Base-by-base conservation (phyloP, 2,888 invertebrate species). In the Ecdyonurus torrentis region DNA sequence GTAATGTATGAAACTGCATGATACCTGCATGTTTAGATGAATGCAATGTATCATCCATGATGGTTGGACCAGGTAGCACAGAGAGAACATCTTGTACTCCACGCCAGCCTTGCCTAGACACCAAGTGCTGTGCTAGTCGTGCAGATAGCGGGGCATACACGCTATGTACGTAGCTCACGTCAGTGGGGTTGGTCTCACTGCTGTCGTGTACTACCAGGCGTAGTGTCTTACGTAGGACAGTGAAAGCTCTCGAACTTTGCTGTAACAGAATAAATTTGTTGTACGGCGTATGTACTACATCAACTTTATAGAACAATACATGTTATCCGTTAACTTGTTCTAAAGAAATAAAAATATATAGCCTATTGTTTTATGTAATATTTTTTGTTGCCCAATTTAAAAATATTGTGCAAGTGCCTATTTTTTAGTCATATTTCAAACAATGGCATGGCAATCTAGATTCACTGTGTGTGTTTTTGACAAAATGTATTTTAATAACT, bases 141-240 rank as follows among this genome's bases (percentile, higher is more conserved):
- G 93, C 87, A 61, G 91, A 91, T 52, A 99, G 75, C 0, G 98
- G 97, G 0, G 96, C 95, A 74, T 96, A 98, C 71, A 89, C 91
- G 71, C 90, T 91, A 72, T 91, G 91, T 50, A 95, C 87, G 71
- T 93, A 96, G 67, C 91, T 88, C 62, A 94, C 91, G 71, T 97
- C 95, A 65, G 83, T 87, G 0, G 89, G 89, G 62, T 85, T 82
- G 65, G 86, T 78, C 76, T 95, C 95, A 63, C 86, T 84, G 1
- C 87, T 86, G 69, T 95, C 93, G 69, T 95, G 93, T 68, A 91
- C 88, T 0, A 93, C 93, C 25, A 97, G 78, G 68, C 87, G 84
- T 7, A 96, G 76, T 0, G 91, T 82, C 68, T 78, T 76, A 50
- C 75, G 67, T 18, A 79, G 67, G 1, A 74, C 71, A n/a, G 74